Evolutionary conservation across 2,888 invertebrate species (phyloP), one percentile per base, ranked within the genome.

Genomic region (Andrena marginata): DNA sequence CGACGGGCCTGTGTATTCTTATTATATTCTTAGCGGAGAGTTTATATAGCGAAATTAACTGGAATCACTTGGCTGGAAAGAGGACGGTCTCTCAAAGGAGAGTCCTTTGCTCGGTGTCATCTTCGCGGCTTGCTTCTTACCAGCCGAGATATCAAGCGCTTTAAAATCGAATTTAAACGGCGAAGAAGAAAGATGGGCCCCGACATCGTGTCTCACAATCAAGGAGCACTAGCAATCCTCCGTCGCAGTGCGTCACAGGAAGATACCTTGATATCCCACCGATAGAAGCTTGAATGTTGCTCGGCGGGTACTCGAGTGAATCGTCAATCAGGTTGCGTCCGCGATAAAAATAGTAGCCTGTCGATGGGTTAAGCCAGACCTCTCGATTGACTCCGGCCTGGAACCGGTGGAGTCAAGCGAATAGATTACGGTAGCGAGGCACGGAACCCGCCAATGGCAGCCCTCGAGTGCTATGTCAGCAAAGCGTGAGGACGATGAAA

Each of bases 381-480:
- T 16, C 4, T 5, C 5, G 29, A 26, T 13, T 26, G 64, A 48
- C 20, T 35, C 31, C 31, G 20, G 20, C 8, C 13, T 20, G 26
- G 16, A 64, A 59, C 26, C 56, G 62, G 80, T 49, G 29, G 54
- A 77, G 77, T 59, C 80, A 60, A 49, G 77, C 80, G 72, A 85
- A 80, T 81, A 75, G 78, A 81, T 87, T 73, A 80, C 84, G 82
- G 88, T 85, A 85, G 80, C 85, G 80, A 71, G 76, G 84, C 87
- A 88, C 81, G 85, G 42, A 88, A 85, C 76, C 80, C 73, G 31
- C 70, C 78, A 80, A 82, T 85, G 65, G 84, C 68, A 73, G 82
- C 7, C 29, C 63, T 71, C 69, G 67, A 83, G 85, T 85, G 89
- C 89, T 77, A 76, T 82, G 87, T 89, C 89, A 90, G 89, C 89